Conservation (phyloP, 2,888 invertebrate genomes). For the Cheilosia vulpina region DNA sequence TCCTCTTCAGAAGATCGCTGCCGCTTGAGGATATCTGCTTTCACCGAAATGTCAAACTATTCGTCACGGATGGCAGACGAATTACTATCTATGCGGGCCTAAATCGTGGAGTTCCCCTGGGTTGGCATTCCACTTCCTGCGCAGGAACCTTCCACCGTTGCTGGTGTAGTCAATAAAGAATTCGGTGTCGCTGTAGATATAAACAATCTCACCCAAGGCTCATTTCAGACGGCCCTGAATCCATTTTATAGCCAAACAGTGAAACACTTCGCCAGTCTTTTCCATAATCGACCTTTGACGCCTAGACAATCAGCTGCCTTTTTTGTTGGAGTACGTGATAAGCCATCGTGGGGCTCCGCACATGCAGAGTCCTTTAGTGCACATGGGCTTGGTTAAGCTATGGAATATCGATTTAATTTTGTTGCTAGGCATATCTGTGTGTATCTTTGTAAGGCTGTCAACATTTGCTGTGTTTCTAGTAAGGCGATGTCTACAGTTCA, state of each 20-base stretch:
- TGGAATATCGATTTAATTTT: neutral
- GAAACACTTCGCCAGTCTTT: slow-evolving; percentile 83
- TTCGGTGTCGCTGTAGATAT: neutral
- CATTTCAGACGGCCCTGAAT: neutral
- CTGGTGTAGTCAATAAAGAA: neutral
- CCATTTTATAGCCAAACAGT: slow-evolving; percentile 77
- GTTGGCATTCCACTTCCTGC: neutral
- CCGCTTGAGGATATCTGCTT: slow-evolving; percentile 5
- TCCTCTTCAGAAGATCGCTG: neutral
- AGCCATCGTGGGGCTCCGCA: slow-evolving; percentile 85
- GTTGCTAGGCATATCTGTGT: neutral
- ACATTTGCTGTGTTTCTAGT: neutral
- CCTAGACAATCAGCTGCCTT: slow-evolving; percentile 85
- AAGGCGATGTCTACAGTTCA: neutral
- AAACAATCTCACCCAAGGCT: neutral
- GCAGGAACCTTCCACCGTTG: neutral
- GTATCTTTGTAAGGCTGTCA: neutral
- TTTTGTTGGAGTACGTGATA: slow-evolving; percentile 86
- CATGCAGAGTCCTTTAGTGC: slow-evolving; percentile 84
- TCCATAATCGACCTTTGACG: slow-evolving; percentile 85
- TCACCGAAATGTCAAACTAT: slow-evolving; percentile 75
- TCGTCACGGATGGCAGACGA: neutral
- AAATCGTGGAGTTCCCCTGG: neutral
- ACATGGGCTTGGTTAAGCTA: neutral
- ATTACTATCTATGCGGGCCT: neutral